Conservation (phyloP, 2,113 vertebrate species). For the Halichoerus grypus region DNA sequence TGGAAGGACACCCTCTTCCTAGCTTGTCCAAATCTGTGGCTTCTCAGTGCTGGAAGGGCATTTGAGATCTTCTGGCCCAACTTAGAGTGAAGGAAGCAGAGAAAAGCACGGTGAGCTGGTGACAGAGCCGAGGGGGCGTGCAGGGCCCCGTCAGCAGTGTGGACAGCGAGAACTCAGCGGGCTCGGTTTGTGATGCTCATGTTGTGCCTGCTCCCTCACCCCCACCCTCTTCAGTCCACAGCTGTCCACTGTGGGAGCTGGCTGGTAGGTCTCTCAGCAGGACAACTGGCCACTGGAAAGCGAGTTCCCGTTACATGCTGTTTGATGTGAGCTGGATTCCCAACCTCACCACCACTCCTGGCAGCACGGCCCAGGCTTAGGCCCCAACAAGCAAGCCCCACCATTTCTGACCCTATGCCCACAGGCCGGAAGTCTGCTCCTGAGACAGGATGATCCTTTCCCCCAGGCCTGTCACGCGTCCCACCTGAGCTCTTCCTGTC, state of each 20-base stretch:
- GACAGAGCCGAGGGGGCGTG: not conserved
- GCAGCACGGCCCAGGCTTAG: not conserved
- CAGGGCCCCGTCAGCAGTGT: not conserved
- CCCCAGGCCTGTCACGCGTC: not conserved
- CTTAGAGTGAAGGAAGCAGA: not conserved
- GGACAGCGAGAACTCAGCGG: not conserved
- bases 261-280: not conserved
- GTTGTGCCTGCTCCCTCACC: not conserved
- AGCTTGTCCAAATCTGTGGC: not conserved
- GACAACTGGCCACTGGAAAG: not conserved
- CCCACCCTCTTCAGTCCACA: not conserved
- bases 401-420: not conserved
- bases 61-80: not conserved
- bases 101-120: not conserved
- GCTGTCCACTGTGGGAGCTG: not conserved
- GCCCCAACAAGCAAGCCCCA: not conserved
- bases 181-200: not conserved
- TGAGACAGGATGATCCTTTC: not conserved
- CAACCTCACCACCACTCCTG: not conserved
- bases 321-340: not conserved
- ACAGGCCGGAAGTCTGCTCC: not conserved
- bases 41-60: not conserved
- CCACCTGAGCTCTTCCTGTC: not conserved
- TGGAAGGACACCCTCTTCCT: not conserved
- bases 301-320: accelerated